These are phyloP conservation scores for Heliocidaris tuberculata DNA, from an alignment of 35 echinoderm and acorn worm species.

Conservation along the genomic window DNA sequence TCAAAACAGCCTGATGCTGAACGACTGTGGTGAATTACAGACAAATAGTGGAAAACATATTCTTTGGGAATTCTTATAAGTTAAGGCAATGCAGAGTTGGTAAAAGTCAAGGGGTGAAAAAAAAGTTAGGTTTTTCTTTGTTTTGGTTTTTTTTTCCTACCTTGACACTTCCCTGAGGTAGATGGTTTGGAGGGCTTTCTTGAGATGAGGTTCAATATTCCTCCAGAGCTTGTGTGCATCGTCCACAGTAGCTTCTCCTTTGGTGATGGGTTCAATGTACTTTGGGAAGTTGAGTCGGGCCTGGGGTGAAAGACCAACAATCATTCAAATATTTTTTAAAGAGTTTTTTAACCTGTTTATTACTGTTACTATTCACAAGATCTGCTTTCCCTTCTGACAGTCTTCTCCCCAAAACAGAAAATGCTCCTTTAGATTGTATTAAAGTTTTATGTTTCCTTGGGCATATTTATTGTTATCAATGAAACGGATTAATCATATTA, in stretches of 20 bases:
- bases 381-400: neutral
- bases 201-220: conserved; percentile 95
- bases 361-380: neutral
- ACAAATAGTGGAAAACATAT: too few relatives aligned
- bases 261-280: conserved; percentile 88
- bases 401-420: too few relatives aligned
- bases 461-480: too few relatives aligned
- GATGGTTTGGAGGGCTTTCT: conserved; percentile 92
- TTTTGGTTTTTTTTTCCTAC: conserved; percentile 16
- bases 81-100: too few relatives aligned
- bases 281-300: conserved; percentile 94
- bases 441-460: too few relatives aligned
- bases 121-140: neutral
- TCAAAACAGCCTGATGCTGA: too few relatives aligned
- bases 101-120: too few relatives aligned
- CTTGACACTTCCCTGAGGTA: conserved; percentile 93
- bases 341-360: neutral
- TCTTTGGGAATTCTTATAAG: too few relatives aligned
- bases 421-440: too few relatives aligned
- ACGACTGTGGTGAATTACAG: too few relatives aligned
- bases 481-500: too few relatives aligned
- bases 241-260: conserved; percentile 67
- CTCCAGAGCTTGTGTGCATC: conserved; percentile 93
- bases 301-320: conserved; percentile 38
- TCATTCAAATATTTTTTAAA: conserved; percentile 1